These are phyloP conservation scores for Spermophilus dauricus DNA, from an alignment of 2,113 vertebrate genomes.

Conservation along the genomic window DNA sequence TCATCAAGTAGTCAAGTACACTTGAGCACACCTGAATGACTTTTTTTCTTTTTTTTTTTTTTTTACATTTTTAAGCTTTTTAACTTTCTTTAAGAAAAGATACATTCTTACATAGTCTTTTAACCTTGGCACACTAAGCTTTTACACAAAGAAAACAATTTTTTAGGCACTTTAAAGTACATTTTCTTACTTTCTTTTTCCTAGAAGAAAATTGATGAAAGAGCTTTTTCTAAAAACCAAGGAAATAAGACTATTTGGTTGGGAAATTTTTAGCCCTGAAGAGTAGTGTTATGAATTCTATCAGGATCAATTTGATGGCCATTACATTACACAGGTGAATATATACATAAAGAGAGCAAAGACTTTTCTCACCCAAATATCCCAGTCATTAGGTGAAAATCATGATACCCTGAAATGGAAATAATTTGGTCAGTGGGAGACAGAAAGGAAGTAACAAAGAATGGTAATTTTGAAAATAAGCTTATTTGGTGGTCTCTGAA, in stretches of 20 bases:
- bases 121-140: neutral
- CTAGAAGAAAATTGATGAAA: constrained; percentile 51
- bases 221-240: neutral
- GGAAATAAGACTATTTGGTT: neutral
- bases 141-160: constrained; percentile 7
- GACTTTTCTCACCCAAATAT: constrained; percentile 48
- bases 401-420: constrained; percentile 21
- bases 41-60: too few relatives aligned
- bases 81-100: neutral
- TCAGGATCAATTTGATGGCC: constrained; percentile 62
- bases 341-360: constrained; percentile 50
- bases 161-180: constrained; percentile 21
- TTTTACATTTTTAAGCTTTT: neutral
- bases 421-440: constrained; percentile 39
- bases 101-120: neutral
- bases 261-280: constrained; percentile 29
- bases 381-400: constrained; percentile 43
- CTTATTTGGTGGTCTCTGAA: constrained; percentile 21
- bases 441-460: constrained; percentile 8
- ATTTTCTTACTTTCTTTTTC: constrained; percentile 40
- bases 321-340: constrained; percentile 56
- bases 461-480: constrained; percentile 66
- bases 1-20: neutral
- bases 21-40: neutral
- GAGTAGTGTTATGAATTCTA: constrained; percentile 35